Evolutionary conservation across 2,888 invertebrate species (phyloP).

Genomic region (Malacosoma neustria): DNA sequence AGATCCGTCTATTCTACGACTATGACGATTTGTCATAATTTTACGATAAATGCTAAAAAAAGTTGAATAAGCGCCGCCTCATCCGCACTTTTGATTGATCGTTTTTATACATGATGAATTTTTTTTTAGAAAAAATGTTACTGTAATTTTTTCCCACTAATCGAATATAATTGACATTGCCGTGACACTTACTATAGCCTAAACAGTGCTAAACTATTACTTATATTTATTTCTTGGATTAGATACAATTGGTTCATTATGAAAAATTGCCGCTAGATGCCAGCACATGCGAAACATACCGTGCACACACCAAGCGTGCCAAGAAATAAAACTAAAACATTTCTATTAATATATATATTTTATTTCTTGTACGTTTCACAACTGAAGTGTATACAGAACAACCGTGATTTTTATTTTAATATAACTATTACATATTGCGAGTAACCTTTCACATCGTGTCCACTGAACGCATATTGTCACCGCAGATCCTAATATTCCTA

Average conservation of each 20-base stretch:
- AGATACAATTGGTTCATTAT: constrained; percentile 27
- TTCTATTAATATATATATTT: constrained; percentile 58
- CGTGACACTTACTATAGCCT: constrained; percentile 68
- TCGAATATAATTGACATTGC: constrained; percentile 74
- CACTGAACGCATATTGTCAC: no score
- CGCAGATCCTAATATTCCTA: no score
- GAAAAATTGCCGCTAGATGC: constrained; percentile 1
- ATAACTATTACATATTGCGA: no score
- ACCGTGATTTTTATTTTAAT: constrained; percentile 34
- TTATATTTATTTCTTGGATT: constrained; percentile 51
- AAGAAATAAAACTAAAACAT: constrained; percentile 55
- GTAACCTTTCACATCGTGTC: no score
- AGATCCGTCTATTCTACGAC: no score
- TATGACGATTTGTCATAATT: no score
- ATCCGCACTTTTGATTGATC: no score
- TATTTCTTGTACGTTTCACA: constrained; percentile 68
- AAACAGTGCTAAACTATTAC: constrained; percentile 64
- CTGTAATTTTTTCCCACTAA: constrained; percentile 57
- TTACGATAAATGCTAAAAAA: no score
- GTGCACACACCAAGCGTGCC: constrained; percentile 56
- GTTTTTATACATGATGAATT: no score
- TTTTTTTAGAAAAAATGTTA: constrained; percentile 64
- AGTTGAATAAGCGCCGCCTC: no score
- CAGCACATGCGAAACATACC: constrained; percentile 32
- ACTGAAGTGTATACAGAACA: constrained; percentile 52